Evolutionary conservation across 1,140 invertebrate genomes (phyloP).

Genomic region (Bombus waltoni): DNA sequence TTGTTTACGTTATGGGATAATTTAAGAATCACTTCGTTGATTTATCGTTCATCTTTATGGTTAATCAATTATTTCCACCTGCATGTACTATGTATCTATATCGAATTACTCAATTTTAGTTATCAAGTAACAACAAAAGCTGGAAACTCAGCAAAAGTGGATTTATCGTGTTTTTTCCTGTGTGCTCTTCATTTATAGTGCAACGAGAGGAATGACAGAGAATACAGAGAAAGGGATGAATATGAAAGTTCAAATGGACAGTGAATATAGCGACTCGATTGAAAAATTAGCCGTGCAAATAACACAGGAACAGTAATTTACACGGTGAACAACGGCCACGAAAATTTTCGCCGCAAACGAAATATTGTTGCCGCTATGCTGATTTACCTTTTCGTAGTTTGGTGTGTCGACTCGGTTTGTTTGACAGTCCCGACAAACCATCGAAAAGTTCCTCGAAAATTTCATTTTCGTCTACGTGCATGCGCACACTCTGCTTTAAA

Average conservation of each 20-base stretch:
- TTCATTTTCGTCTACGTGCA: not conserved
- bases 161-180: not conserved
- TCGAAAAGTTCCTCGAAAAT: not conserved
- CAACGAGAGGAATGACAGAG: too few relatives aligned
- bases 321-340: not conserved
- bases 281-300: slow-evolving; percentile 23
- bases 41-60: too few relatives aligned
- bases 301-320: not conserved
- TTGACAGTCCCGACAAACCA: not conserved
- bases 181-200: not conserved
- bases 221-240: too few relatives aligned
- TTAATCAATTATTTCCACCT: too few relatives aligned
- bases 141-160: not conserved
- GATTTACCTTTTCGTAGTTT: not conserved
- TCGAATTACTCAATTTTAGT: too few relatives aligned
- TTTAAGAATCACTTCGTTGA: too few relatives aligned
- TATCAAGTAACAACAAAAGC: not conserved
- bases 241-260: not conserved
- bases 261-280: not conserved
- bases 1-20: too few relatives aligned
- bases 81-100: too few relatives aligned
- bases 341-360: slow-evolving; percentile 3
- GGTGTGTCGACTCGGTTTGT: not conserved
- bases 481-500: not conserved
- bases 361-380: not conserved